These are phyloP conservation scores for Spea hammondii DNA, from an alignment of 2,797 vertebrate species.

Conservation along the genomic window DNA sequence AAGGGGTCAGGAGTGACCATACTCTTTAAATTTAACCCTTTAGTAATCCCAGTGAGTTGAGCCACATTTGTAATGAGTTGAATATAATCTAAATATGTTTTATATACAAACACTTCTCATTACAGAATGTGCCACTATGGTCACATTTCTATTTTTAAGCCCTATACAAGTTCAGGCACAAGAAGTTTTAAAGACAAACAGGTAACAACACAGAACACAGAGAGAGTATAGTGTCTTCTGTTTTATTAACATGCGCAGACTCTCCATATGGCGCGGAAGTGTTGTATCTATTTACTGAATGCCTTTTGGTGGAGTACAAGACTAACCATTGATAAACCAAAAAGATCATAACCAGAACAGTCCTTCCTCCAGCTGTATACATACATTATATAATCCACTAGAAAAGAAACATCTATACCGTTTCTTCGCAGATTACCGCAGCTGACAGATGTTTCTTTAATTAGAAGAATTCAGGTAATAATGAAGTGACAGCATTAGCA, in stretches of 20 bases:
- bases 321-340: constrained; percentile 55
- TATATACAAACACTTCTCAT: too few species aligned
- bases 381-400: constrained; percentile 57
- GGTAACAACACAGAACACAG: neutral
- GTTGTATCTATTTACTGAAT: constrained; percentile 34
- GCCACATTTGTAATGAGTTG: too few species aligned
- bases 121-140: too few species aligned
- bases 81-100: too few species aligned
- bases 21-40: too few species aligned
- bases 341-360: constrained; percentile 55
- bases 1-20: too few species aligned
- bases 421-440: constrained; percentile 59
- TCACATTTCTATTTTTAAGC: too few species aligned
- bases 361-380: constrained; percentile 61
- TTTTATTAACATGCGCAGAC: neutral
- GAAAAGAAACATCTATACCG: constrained; percentile 57
- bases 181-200: too few species aligned
- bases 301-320: constrained; percentile 31
- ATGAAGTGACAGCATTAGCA: constrained; percentile 69
- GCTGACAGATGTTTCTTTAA: constrained; percentile 69
- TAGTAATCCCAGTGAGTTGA: too few species aligned
- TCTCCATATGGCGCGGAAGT: constrained; percentile 27
- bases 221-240: neutral
- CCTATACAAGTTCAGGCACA: too few species aligned
- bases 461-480: constrained; percentile 70